Evolutionary conservation across 2,888 invertebrate species (phyloP), one percentile per base, ranked within the genome.

Genomic region (Cancer borealis): DNA sequence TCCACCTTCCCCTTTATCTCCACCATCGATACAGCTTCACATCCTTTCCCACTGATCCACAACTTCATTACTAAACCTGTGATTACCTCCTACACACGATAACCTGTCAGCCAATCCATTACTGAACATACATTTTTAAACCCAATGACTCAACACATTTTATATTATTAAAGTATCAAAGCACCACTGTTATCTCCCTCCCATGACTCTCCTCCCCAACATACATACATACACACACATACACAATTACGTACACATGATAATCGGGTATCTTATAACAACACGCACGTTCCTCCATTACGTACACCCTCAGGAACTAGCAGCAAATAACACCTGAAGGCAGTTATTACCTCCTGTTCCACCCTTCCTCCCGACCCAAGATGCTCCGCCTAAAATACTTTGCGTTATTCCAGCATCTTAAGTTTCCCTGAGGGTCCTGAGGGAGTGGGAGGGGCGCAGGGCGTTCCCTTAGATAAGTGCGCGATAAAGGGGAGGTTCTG

Each of bases 241-340:
- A 10, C 26, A 73, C 73, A 73, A 73, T 73, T 73, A 73, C 73
- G 73, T 54, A 54, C 4, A 73, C 26, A 73, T 26, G 73, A 73
- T 73, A 73, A 73, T 73, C 73, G n/a, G 10, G 73, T 73, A 73
- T 73, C 73, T 73, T 73, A 73, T 73, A 73, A 73, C 54, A 54
- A 14, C 54, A 54, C 73, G 26, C 73, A n/a, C 73, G 73, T 73
- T 26, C 73, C 26, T n/a, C 73, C 73, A 73, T 73, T 73, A 73
- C 73, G 26, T 26, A 73, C 73, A 26, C 73, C 73, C 73, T 26
- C 73, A n/a, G 73, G 6, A 73, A 73, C 73, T 26, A 6, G 73
- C 73, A 26, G 26, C 73, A 73, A 73, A 73, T 73, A 73, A 73
- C 73, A 73, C 73, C 26, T 73, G 26, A 73, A 73, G 73, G 73